These are phyloP conservation scores for Micoletzkya japonica DNA, from an alignment of 2,888 invertebrate species.

Conservation along the genomic window DNA sequence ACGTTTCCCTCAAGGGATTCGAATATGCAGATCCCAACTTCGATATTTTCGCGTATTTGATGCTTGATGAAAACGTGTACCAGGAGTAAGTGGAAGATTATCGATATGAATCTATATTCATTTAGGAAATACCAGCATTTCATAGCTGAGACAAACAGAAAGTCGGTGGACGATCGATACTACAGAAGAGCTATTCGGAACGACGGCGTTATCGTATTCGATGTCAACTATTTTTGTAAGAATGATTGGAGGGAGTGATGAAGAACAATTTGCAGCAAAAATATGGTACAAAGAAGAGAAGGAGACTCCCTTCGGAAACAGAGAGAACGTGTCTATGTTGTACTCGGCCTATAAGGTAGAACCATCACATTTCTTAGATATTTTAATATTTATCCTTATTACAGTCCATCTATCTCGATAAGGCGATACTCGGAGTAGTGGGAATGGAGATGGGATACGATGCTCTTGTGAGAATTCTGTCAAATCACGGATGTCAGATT, in stretches of 20 bases:
- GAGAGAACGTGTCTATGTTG: conserved; percentile 58
- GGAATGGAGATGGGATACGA: conserved; percentile 28
- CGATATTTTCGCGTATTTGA: conserved; percentile 31
- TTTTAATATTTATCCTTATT: not conserved
- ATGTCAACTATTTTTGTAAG: conserved; percentile 54
- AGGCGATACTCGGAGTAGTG: conserved; percentile 54
- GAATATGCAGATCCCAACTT: conserved; percentile 43
- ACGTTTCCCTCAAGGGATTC: conserved; percentile 43
- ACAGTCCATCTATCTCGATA: conserved; percentile 47
- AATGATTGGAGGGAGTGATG: not conserved
- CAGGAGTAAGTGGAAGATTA: not conserved
- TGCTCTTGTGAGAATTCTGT: conserved; percentile 14
- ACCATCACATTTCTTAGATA: not conserved
- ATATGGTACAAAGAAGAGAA: conserved; percentile 53
- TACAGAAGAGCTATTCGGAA: conserved; percentile 60
- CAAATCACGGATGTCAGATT: conserved; percentile 17
- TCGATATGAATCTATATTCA: not conserved
- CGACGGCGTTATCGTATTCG: conserved; percentile 56
- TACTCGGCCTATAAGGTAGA: conserved; percentile 51
- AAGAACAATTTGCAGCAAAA: conserved; percentile 43
- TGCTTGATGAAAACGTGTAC: not conserved
- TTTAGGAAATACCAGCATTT: conserved; percentile 61
- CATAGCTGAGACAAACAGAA: conserved; percentile 54
- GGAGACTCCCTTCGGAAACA: conserved; percentile 51
- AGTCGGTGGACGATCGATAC: conserved; percentile 59